phyloP scores from a whole-genome alignment of 2,888 invertebrate species.

The Dorcus hopei region DNA sequence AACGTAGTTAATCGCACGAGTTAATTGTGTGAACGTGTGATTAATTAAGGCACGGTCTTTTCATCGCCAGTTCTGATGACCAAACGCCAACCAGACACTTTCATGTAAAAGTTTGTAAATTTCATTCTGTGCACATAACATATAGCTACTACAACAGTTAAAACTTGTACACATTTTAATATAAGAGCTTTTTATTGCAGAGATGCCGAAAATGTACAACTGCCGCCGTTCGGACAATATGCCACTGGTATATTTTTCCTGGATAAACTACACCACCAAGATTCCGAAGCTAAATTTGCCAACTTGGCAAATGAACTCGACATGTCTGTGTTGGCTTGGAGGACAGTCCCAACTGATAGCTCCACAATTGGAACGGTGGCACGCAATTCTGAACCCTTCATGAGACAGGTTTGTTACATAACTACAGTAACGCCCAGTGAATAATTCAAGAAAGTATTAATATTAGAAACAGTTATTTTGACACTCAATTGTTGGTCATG shows the following conservation, averaged over 20 bases:
- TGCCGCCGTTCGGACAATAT: conserved; percentile 87
- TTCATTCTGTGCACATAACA: too few relatives aligned
- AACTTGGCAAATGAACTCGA: conserved; percentile 77
- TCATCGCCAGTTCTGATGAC: too few relatives aligned
- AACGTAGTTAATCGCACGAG: too few relatives aligned
- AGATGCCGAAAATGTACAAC: conserved; percentile 72
- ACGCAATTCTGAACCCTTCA: conserved; percentile 89
- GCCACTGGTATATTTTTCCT: conserved; percentile 96
- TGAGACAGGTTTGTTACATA: conserved; percentile 74
- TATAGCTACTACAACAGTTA: too few relatives aligned
- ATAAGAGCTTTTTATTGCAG: conserved; percentile 52
- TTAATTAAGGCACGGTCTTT: too few relatives aligned
- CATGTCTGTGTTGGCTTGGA: conserved; percentile 87
- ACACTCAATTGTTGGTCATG: too few relatives aligned
- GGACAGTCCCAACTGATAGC: conserved; percentile 87
- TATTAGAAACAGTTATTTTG: too few relatives aligned
- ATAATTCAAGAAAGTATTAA: too few relatives aligned
- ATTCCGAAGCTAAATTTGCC: conserved; percentile 78
- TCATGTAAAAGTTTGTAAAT: too few relatives aligned
- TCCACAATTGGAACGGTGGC: conserved; percentile 88
- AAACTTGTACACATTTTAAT: too few relatives aligned
- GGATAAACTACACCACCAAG: conserved; percentile 76
- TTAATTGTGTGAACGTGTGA: too few relatives aligned
- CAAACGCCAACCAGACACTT: too few relatives aligned
- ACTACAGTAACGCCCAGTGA: neutral